Evolutionary conservation across 2,797 vertebrate species (phyloP).

Genomic region (Philypnodon macrostomus): DNA sequence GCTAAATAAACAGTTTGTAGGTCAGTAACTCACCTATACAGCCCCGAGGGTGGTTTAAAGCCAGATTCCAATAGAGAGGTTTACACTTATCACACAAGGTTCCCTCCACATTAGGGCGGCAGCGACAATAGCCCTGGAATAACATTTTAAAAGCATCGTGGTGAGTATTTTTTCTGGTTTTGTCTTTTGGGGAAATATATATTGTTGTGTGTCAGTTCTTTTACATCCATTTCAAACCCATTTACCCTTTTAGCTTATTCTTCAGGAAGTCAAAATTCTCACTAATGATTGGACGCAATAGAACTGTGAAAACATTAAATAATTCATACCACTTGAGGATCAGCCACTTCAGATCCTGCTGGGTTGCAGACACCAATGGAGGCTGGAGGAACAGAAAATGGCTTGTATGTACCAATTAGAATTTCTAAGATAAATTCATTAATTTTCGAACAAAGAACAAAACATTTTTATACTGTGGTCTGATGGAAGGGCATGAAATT

Average conservation of each 20-base stretch:
- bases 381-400: conserved; percentile 61
- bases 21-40: conserved; percentile 78
- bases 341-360: conserved; percentile 72
- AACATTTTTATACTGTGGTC: too few relatives aligned
- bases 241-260: conserved; percentile 55
- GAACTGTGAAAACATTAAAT: conserved; percentile 25
- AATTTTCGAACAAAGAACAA: too few relatives aligned
- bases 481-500: too few relatives aligned
- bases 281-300: too few relatives aligned
- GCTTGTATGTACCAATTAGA: too few relatives aligned
- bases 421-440: too few relatives aligned
- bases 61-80: conserved; percentile 89
- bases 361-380: conserved; percentile 74
- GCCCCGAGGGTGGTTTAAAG: conserved; percentile 75
- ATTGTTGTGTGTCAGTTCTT: conserved; percentile 49
- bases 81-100: conserved; percentile 84
- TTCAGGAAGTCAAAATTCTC: conserved; percentile 35
- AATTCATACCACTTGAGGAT: conserved; percentile 73
- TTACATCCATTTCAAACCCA: too few relatives aligned
- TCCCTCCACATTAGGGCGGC: conserved; percentile 81
- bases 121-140: conserved; percentile 82
- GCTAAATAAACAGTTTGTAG: background rate
- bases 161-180: conserved; percentile 15
- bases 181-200: conserved; percentile 3
- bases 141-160: conserved; percentile 33